Base-by-base conservation (phyloP, 2,113 vertebrate genomes). In the Gymnogyps californianus region DNA sequence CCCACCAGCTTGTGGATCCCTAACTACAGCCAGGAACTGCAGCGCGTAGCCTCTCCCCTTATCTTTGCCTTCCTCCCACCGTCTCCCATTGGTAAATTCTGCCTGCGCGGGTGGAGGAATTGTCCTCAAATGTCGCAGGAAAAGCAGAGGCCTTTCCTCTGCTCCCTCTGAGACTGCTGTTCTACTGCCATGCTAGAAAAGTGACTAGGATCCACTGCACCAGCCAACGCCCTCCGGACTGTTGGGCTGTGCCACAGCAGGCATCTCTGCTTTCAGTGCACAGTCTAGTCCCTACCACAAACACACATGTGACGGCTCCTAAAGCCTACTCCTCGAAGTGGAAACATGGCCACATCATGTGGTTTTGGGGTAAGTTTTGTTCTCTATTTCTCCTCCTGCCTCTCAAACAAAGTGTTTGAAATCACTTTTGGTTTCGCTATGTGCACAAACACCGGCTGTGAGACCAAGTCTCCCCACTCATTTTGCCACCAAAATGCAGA, bases 231-330 rank as follows among this genome's bases (percentile, higher is more conserved):
- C 24, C 59, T 31, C 18, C 11, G 19, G 15, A 10, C 11, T 2
- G 26, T 6, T 0, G 0, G 24, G 15, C 59, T 55, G 21, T 32
- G 15, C 15, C 28, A 28, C 20, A 7, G 46, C 26, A 32, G 24
- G 5, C 40, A 46, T 5, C 34, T 61, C 34, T 52, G 58, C 34
- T 21, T 40, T 25, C 31, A 10, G 17, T 1, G 19, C 29, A 36
- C 51, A 20, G 16, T 2, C 67, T 11, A 19, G 16, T 36, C 36
- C 17, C 57, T 14, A 12, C 55, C 65, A 87, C 65, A 28, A 40
- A 26, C 28, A 17, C 18, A 18, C 31, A 18, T 51, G 13, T 0
- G 0, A 6, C 2, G 1, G 42, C 40, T 86, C 12, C 13, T 4
- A 26, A 47, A 54, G 21, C 62, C 31, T 1, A 2, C 24, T 90